Percentiles rank a stretch among this genome's conserved stretches.
These are phyloP conservation scores for Pseudoips prasinana DNA, from an alignment of 2,888 invertebrate genomes.

Conservation along the genomic window DNA sequence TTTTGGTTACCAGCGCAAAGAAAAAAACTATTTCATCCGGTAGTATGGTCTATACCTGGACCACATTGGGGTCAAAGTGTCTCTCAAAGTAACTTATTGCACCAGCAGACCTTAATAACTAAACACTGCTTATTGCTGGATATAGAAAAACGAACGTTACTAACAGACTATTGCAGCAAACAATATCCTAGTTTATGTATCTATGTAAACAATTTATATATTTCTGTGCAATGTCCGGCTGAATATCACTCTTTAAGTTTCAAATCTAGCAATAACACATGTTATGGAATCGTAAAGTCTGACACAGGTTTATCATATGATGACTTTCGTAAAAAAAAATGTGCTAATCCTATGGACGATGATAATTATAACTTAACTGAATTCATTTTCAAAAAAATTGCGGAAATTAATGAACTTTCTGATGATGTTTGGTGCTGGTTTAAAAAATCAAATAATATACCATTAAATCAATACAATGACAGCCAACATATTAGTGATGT, in stretches of 20 bases:
- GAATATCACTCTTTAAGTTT: conserved; percentile 63
- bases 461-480: neutral
- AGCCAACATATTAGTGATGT: conserved; percentile 5
- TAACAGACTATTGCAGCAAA: conserved; percentile 53
- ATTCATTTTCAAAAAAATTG: conserved; percentile 61
- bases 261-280: conserved; percentile 54
- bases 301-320: conserved; percentile 45
- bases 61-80: conserved; percentile 59
- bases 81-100: conserved; percentile 33
- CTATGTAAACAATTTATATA: conserved; percentile 56
- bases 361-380: conserved; percentile 40
- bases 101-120: conserved; percentile 33
- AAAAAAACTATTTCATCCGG: conserved; percentile 59
- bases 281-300: conserved; percentile 61
- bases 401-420: conserved; percentile 41
- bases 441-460: conserved; percentile 16
- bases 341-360: conserved; percentile 52
- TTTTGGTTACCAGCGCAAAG: conserved; percentile 79
- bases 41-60: conserved; percentile 75
- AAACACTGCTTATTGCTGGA: conserved; percentile 64
- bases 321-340: conserved; percentile 47
- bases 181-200: conserved; percentile 65
- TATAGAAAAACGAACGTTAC: conserved; percentile 39
- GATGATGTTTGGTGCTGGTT: conserved; percentile 64
- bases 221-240: conserved; percentile 58